Evolutionary conservation across 2,888 invertebrate genomes (phyloP).

Genomic region (Trichopoda pennipes): DNA sequence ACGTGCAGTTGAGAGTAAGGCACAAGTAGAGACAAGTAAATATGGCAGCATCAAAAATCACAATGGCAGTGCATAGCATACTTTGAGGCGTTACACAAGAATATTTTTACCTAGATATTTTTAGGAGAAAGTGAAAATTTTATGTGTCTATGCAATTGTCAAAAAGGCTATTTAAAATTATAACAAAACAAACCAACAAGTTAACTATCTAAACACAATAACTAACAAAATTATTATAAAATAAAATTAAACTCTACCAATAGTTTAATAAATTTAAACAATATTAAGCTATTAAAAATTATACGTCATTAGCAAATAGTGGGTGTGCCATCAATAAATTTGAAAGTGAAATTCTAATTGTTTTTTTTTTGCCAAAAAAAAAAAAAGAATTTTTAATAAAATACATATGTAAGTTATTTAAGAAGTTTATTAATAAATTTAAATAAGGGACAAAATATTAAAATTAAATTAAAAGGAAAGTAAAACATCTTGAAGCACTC

Average conservation of each 20-base stretch:
- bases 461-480: conserved; percentile 48
- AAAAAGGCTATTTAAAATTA: not conserved
- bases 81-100: conserved; percentile 68
- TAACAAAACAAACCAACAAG: not conserved
- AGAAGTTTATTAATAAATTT: not conserved
- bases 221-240: conserved; percentile 6
- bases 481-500: conserved; percentile 53
- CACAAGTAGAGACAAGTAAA: conserved; percentile 30
- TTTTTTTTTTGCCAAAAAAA: not conserved
- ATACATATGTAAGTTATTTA: no score
- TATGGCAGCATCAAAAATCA: conserved; percentile 65
- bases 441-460: not conserved
- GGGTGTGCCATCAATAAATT: conserved; percentile 50
- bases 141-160: conserved; percentile 8
- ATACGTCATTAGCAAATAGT: conserved; percentile 53
- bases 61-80: conserved; percentile 63
- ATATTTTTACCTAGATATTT: conserved; percentile 62
- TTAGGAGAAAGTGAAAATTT: conserved; percentile 62
- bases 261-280: not conserved
- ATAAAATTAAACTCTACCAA: not conserved
- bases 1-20: conserved; percentile 51
- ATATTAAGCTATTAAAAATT: not conserved
- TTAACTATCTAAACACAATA: not conserved
- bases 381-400: not conserved
- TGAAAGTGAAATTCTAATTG: not conserved